phyloP scores from a whole-genome alignment of 92 coral and sea anemone species.

The Chrysogorgia sp. region DNA sequence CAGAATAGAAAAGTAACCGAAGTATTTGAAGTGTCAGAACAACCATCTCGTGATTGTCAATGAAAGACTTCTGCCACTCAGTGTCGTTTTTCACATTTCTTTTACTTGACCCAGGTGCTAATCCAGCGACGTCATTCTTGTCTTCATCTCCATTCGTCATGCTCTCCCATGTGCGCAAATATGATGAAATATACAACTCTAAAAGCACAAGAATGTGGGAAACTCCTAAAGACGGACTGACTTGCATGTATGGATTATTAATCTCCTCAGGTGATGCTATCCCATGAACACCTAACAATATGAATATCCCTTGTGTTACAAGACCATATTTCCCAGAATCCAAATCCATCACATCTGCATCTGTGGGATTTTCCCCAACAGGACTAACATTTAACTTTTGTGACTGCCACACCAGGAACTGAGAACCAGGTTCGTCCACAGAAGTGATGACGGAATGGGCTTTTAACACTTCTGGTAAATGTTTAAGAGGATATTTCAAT shows the following conservation, averaged over 20 bases:
- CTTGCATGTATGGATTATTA: neutral
- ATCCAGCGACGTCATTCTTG: neutral
- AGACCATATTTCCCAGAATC: slow-evolving; percentile 38
- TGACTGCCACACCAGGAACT: slow-evolving; percentile 21
- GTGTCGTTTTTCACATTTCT: neutral
- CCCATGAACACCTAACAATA: neutral
- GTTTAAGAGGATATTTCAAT: slow-evolving; percentile 26
- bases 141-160: neutral
- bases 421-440: neutral
- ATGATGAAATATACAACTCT: slow-evolving; percentile 40
- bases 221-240: slow-evolving; percentile 21
- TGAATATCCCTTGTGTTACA: slow-evolving; percentile 23
- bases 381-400: neutral
- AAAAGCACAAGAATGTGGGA: slow-evolving; percentile 27
- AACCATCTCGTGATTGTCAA: slow-evolving; percentile 19
- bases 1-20: slow-evolving; percentile 8
- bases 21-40: slow-evolving; percentile 22
- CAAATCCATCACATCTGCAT: slow-evolving; percentile 16
- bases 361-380: neutral
- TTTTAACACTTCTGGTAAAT: slow-evolving; percentile 16
- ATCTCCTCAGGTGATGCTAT: neutral
- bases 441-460: slow-evolving; percentile 14
- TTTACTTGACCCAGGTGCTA: too few relatives aligned
- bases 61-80: neutral
- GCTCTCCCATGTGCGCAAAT: neutral